A percentile compares a stretch with the other conserved stretches of the same genome.
phyloP scores from a whole-genome alignment of 1,140 invertebrate species.

The Steinernema feltiae region DNA sequence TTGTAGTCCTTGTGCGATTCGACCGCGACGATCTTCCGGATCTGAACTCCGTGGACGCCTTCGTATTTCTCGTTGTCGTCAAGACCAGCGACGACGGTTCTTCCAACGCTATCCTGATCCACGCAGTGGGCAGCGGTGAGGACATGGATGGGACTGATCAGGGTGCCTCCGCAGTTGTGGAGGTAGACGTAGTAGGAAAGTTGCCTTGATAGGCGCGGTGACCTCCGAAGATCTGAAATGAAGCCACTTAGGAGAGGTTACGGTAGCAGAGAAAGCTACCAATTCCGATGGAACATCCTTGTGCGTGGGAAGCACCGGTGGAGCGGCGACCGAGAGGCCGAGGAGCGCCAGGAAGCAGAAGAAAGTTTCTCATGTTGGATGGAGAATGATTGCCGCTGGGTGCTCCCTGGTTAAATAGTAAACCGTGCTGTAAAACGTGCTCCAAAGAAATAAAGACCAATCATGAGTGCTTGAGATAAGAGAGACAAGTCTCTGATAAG shows the following conservation, averaged over 20 bases:
- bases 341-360: background rate
- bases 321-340: background rate
- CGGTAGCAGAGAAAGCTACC: too few relatives aligned
- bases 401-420: background rate
- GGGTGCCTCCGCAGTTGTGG: constrained; percentile 59
- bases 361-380: background rate
- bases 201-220: background rate
- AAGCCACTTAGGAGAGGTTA: background rate
- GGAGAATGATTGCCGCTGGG: background rate
- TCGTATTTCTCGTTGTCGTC: too few relatives aligned
- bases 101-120: constrained; percentile 21
- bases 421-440: too few relatives aligned
- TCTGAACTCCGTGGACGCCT: too few relatives aligned
- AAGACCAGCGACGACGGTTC: too few relatives aligned
- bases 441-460: too few relatives aligned
- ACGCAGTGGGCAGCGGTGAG: constrained; percentile 61
- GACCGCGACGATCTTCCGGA: too few relatives aligned
- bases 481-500: too few relatives aligned
- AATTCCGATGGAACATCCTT: background rate
- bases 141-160: constrained; percentile 59
- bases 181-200: too few relatives aligned
- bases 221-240: background rate
- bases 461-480: too few relatives aligned
- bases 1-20: background rate
- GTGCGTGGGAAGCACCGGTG: background rate